Conservation (phyloP, 2,113 vertebrate species). For the Crotophaga sulcirostris region DNA sequence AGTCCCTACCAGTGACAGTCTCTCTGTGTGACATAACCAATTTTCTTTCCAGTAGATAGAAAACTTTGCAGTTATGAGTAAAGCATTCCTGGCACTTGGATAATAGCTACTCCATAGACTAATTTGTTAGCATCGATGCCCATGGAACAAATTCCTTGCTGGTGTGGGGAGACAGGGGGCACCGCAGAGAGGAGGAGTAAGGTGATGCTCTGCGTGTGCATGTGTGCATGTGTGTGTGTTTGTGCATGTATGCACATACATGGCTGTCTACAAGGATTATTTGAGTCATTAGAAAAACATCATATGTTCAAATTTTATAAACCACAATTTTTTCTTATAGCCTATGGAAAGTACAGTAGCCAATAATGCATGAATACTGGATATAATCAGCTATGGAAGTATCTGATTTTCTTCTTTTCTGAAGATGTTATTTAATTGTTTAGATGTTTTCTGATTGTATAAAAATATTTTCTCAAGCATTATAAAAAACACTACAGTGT, state of each 20-base stretch:
- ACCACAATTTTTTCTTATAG: background rate
- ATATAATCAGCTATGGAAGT: background rate
- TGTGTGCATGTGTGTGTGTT: background rate
- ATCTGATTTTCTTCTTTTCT: background rate
- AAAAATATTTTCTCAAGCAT: background rate
- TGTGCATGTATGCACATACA: background rate
- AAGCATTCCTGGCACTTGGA: background rate
- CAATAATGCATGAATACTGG: background rate
- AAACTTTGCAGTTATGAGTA: background rate
- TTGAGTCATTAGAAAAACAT: background rate
- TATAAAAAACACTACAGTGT: background rate
- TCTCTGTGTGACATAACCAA: background rate
- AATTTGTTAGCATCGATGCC: background rate
- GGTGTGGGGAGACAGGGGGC: background rate
- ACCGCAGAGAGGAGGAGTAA: background rate
- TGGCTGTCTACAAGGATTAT: background rate
- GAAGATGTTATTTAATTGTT: background rate
- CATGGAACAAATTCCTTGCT: background rate
- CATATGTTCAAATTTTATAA: background rate
- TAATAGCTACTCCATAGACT: background rate
- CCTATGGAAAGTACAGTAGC: background rate
- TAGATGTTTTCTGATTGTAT: background rate
- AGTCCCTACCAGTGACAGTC: background rate
- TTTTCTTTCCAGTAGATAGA: background rate
- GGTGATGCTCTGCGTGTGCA: accelerated